These are phyloP conservation scores for Barnardius zonarius DNA, from an alignment of 2,113 vertebrate species.

Conservation along the genomic window DNA sequence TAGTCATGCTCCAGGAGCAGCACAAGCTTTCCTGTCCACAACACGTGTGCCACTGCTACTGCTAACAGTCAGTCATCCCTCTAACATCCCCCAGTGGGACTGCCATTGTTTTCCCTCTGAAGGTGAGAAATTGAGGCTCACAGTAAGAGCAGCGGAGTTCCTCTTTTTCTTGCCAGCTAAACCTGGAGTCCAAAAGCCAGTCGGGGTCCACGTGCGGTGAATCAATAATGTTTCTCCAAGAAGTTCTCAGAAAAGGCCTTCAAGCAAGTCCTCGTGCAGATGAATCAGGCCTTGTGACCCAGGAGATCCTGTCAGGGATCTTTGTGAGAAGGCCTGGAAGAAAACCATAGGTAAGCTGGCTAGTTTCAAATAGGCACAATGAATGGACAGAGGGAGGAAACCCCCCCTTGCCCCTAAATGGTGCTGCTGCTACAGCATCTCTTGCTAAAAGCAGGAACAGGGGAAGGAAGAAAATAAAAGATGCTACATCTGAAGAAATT, in stretches of 20 bases:
- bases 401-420: neutral
- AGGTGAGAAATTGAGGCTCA: neutral
- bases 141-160: neutral
- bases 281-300: neutral
- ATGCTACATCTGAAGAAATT: neutral
- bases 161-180: neutral
- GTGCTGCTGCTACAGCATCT: accelerated
- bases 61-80: neutral
- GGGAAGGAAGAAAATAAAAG: neutral
- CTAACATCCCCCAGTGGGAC: accelerated
- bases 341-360: neutral
- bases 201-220: neutral
- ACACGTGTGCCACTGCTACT: neutral
- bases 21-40: neutral
- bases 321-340: neutral
- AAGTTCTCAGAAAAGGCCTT: neutral
- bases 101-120: too few relatives aligned
- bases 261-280: neutral
- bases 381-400: neutral
- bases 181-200: neutral
- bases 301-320: neutral
- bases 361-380: accelerated
- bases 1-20: neutral
- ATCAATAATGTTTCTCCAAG: neutral
- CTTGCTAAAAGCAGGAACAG: neutral